Evolutionary conservation across 30 jellyfish, hydroid and myxozoan species (phyloP), one percentile per base, ranked within the genome.

Genomic region (Cassiopea andromeda): DNA sequence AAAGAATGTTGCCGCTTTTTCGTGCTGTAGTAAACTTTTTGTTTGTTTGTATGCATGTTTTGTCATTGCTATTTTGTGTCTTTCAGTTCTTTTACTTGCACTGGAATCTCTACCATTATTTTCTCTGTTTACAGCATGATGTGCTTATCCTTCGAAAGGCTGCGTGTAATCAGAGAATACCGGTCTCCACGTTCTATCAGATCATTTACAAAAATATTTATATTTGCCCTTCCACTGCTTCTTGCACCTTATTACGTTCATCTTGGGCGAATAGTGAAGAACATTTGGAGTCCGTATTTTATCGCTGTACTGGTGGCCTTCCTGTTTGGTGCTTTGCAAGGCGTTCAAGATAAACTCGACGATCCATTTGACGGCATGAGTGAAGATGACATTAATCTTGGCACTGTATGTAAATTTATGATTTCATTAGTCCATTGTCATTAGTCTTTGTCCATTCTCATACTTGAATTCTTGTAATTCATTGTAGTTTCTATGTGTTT

Each of bases 351-450:
- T 76, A 93, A 94, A 67, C 94, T 97, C 0, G 98, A 97, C 74
- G 98, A 97, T 75, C 99, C 99, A 0, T 97, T 97, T 68, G 98
- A 91, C 49, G 99, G 99, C 27, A 97, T 97, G 98, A 92, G 98
- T 75, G 98, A 93, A 77, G 99, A 97, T 68, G 99, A 92, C 48
- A 93, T 97, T 50, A 87, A 97, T 83, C 96, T 97, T 12, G 94
- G 73, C 43, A 80, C 92, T 84, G 98, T 93, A 71, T 75, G 91
- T 80, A 16, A 6, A 2, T 64, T 27, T 27, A 27, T 27, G 38
- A 27, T 27, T 27, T 27, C 38, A 27, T 27, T 27, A 27, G 38
- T 27, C 38, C 38, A 27, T 27, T 27, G 38, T 27, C 38, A 27
- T 27, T 27, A 27, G 38, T 27, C 38, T 27, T 27, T 27, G 38